These are phyloP conservation scores for Tipula unca DNA, from an alignment of 2,888 invertebrate genomes.

Conservation along the genomic window DNA sequence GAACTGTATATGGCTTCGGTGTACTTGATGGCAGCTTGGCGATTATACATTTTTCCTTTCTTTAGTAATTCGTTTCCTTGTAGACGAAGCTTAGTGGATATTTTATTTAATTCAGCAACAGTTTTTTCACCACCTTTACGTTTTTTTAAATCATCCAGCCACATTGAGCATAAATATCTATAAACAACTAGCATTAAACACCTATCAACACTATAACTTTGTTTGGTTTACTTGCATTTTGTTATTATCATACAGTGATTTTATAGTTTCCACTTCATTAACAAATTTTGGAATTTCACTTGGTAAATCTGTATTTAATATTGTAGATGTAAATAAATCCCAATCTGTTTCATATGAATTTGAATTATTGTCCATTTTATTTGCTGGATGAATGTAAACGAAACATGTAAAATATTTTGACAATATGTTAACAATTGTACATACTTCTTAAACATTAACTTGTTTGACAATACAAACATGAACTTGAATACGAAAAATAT, in stretches of 20 bases:
- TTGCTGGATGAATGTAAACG: too few relatives aligned
- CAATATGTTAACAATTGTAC: too few relatives aligned
- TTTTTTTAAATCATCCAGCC: not conserved
- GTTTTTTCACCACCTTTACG: not conserved
- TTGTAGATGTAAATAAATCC: not conserved
- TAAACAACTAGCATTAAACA: not conserved
- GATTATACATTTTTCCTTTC: not conserved
- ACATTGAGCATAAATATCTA: not conserved
- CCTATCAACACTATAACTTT: not conserved
- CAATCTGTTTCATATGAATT: not conserved
- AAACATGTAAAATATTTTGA: too few relatives aligned
- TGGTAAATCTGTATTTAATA: not conserved
- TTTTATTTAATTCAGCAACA: not conserved
- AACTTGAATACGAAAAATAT: too few relatives aligned
- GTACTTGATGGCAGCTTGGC: constrained; percentile 31
- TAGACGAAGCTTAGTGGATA: not conserved
- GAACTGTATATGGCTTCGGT: constrained; percentile 34
- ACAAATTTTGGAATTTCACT: not conserved
- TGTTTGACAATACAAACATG: too few relatives aligned
- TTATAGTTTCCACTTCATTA: not conserved
- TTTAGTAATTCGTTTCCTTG: not conserved
- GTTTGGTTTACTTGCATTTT: not conserved
- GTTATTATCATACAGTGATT: not conserved
- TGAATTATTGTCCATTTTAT: not conserved
- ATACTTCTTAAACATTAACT: too few relatives aligned